A percentile compares a stretch with the other conserved stretches of the same genome.
These are phyloP conservation scores for Blera fallax DNA, from an alignment of 2,888 invertebrate species.

Conservation along the genomic window DNA sequence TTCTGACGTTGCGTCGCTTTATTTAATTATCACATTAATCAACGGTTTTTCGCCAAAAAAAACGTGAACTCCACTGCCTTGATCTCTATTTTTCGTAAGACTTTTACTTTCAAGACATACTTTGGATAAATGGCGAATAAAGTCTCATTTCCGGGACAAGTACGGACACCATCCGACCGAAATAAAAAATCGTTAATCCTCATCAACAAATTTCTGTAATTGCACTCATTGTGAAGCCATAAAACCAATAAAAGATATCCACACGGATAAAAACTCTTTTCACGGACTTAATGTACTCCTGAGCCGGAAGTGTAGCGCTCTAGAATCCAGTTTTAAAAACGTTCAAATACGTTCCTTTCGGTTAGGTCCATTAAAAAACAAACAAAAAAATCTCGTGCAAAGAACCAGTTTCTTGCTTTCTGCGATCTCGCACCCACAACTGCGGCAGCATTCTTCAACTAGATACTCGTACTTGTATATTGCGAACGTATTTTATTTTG, in stretches of 20 bases:
- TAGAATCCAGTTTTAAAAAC: conserved; percentile 30
- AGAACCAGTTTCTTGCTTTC: conserved; percentile 46
- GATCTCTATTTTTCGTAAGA: neutral
- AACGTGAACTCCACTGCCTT: neutral
- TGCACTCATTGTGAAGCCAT: neutral
- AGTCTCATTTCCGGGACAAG: neutral
- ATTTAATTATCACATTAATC: neutral
- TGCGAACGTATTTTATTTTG: neutral
- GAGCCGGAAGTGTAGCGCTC: conserved; percentile 23
- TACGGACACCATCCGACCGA: no score
- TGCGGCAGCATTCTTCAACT: neutral
- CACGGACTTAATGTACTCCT: neutral
- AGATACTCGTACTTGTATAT: neutral
- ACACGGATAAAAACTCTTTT: neutral
- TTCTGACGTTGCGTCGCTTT: neutral
- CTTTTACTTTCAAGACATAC: neutral
- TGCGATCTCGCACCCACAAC: conserved; percentile 32
- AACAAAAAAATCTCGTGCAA: conserved; percentile 3
- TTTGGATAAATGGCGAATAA: neutral
- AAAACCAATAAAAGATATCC: neutral
- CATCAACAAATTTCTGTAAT: neutral
- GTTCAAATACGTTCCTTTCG: conserved; percentile 7
- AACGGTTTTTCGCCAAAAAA: neutral
- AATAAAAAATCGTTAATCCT: neutral
- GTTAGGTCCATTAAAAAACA: neutral